These are phyloP conservation scores for Octonoba sinensis DNA, from an alignment of 2,888 invertebrate species.

Conservation along the genomic window DNA sequence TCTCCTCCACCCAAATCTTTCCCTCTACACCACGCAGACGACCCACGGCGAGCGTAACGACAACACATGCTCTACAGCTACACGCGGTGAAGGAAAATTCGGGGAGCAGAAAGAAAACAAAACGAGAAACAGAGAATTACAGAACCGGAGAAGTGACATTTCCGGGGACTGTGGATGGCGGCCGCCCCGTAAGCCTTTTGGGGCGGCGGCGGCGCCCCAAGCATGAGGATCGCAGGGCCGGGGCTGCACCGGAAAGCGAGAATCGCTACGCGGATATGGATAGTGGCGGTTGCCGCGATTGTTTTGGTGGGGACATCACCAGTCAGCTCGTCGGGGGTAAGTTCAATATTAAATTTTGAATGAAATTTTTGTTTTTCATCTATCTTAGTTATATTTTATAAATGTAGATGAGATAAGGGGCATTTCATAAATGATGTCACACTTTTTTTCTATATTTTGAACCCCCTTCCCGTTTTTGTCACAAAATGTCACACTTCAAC, in stretches of 20 bases:
- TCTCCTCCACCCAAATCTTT: slow-evolving; percentile 1
- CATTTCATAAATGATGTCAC: no score
- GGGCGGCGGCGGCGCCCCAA: slow-evolving; percentile 45
- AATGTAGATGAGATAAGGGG: no score
- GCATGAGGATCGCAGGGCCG: slow-evolving; percentile 23
- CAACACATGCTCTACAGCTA: neutral
- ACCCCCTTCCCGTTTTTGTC: no score
- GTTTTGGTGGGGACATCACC: neutral
- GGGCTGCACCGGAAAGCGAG: slow-evolving; percentile 41
- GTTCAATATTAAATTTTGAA: no score
- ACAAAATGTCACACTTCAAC: no score
- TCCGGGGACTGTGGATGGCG: slow-evolving; percentile 20
- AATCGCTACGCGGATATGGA: slow-evolving; percentile 29
- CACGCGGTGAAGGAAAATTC: neutral
- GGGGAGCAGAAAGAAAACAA: neutral
- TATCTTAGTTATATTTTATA: neutral
- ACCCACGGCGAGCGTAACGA: slow-evolving; percentile 32
- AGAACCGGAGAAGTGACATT: neutral
- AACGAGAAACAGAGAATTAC: slow-evolving; percentile 1
- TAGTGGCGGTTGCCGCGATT: neutral
- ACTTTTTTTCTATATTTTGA: no score
- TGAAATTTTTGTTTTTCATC: neutral
- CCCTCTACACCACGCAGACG: slow-evolving; percentile 19
- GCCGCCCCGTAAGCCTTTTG: slow-evolving; percentile 37
- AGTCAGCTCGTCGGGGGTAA: neutral